These are phyloP conservation scores for Phycodurus eques DNA, from an alignment of 2,113 vertebrate species.

Conservation along the genomic window DNA sequence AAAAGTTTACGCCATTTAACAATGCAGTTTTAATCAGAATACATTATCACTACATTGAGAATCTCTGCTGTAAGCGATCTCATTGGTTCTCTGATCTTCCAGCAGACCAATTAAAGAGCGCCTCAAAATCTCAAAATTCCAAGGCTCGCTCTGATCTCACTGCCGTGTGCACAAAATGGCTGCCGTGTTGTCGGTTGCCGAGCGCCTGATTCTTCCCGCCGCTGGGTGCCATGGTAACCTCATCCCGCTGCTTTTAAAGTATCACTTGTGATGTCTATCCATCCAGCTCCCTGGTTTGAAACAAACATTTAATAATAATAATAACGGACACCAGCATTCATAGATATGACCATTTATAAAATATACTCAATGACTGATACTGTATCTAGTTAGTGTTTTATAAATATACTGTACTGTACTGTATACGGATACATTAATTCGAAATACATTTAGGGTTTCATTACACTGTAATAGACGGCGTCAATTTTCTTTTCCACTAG, in stretches of 20 bases:
- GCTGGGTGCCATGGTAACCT: conserved; percentile 66
- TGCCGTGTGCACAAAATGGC: conserved; percentile 1
- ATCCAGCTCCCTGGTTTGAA: conserved; percentile 14
- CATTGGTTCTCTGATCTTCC: too few species aligned
- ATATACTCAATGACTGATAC: too few species aligned
- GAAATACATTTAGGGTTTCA: not conserved
- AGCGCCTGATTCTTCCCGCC: conserved; percentile 60
- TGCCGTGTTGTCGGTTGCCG: conserved; percentile 55
- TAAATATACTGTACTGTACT: too few species aligned
- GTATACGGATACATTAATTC: not conserved
- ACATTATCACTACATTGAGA: too few species aligned
- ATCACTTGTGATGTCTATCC: conserved; percentile 50
- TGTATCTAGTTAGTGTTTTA: too few species aligned
- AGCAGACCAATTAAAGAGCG: too few species aligned
- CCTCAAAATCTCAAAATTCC: too few species aligned
- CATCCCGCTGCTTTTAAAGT: conserved; percentile 56
- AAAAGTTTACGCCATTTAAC: too few species aligned
- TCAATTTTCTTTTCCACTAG: conserved; percentile 38
- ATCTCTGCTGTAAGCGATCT: too few species aligned
- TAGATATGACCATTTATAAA: too few species aligned
- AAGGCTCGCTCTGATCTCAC: not conserved
- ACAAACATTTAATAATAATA: not conserved
- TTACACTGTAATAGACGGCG: not conserved
- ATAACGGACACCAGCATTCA: not conserved
- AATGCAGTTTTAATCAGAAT: too few species aligned